A percentile compares a stretch with the other conserved stretches of the same genome.
Conservation (phyloP, 2,797 vertebrate species). For the Selene dorsalis region DNA sequence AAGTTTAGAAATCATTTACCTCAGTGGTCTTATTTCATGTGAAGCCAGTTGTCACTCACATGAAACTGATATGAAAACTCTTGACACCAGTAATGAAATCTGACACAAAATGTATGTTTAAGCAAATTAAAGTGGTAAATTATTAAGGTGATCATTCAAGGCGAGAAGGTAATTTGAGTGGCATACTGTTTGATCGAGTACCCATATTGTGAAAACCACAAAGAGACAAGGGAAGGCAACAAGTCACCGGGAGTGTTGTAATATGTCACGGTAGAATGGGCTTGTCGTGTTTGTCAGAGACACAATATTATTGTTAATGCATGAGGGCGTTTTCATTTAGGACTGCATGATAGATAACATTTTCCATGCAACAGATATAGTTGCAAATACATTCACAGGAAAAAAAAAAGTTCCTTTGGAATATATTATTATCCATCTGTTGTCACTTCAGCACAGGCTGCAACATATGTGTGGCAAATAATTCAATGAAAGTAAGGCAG, state of each 20-base stretch:
- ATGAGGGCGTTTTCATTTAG: constrained; percentile 70
- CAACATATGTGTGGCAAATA: neutral
- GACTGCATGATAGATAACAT: constrained; percentile 56
- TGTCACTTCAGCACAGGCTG: neutral
- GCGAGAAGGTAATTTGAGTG: constrained; percentile 80
- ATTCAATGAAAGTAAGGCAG: too few species aligned
- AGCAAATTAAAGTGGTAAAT: constrained; percentile 82
- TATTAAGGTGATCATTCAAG: constrained; percentile 74
- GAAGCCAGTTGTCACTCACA: constrained; percentile 44
- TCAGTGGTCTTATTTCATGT: constrained; percentile 32
- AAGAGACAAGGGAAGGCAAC: constrained; percentile 67
- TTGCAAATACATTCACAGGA: constrained; percentile 10
- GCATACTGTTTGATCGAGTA: constrained; percentile 72
- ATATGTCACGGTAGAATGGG: constrained; percentile 69
- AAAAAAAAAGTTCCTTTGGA: neutral
- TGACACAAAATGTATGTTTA: constrained; percentile 77
- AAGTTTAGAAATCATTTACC: constrained; percentile 17
- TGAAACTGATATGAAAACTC: constrained; percentile 69
- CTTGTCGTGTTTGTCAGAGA: constrained; percentile 54
- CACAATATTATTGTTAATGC: constrained; percentile 60
- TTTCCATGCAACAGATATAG: constrained; percentile 61
- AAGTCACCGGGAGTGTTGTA: constrained; percentile 73
- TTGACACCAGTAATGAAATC: constrained; percentile 70
- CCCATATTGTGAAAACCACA: constrained; percentile 76
- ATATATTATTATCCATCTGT: neutral